Evolutionary conservation across 2,113 vertebrate species (phyloP), one percentile per base, ranked within the genome.

Genomic region (Dasyornis broadbenti): DNA sequence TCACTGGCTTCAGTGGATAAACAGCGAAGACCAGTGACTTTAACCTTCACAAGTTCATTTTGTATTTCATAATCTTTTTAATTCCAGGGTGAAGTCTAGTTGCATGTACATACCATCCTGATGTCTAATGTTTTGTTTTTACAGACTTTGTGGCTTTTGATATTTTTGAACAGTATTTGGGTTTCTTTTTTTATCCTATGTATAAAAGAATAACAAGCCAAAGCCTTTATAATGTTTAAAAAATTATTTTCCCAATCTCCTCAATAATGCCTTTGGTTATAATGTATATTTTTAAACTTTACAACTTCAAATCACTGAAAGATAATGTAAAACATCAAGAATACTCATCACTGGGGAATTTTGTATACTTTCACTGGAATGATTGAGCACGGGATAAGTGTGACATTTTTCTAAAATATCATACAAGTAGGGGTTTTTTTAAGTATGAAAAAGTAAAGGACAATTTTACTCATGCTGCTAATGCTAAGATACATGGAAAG

Each of bases 51-150:
- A 39, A 13, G 17, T 73, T 33, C 11, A 53, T 77, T 91, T 79
- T 61, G 14, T 63, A 47, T 85, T 90, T 94, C n/a, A 77, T 42
- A 54, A 40, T 60, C 22, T 63, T 85, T 85, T 57, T 80, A 64
- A 92, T 71, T 90, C 30, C 52, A 54, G 28, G 65, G 24, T 63
- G 82, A 91, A 44, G 22, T 63, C 79, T n/a, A 24, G 44, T 44
- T 91, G 33, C 27, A 22, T 50, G 27, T 24, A 85, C 39, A n/a
- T 86, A 31, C 57, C 53, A 52, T 64, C 42, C 63, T 77, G 39
- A 73, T 82, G 35, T 61, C 59, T 92, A 69, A 65, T 4, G 11
- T 53, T 82, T 64, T 15, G 7, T 40, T 94, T 73, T 85, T 66
- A 59, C 14, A 52, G 75, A 70, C 12, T 65, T 86, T 14, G 21